Percentiles rank a stretch among this genome's conserved stretches.
These are phyloP conservation scores for Stenurella melanura DNA, from an alignment of 2,888 invertebrate species.

Conservation along the genomic window DNA sequence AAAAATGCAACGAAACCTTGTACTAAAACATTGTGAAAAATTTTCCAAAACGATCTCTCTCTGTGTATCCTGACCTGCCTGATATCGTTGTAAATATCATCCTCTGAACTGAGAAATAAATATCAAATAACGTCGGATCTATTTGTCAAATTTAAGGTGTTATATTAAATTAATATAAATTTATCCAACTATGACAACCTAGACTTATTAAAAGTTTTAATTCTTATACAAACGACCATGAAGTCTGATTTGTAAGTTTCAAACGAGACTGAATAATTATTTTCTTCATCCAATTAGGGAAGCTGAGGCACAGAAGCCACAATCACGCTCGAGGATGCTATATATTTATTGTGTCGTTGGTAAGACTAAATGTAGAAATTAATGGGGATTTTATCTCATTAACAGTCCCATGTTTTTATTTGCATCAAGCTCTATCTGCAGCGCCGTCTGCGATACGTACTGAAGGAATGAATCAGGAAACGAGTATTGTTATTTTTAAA, in stretches of 20 bases:
- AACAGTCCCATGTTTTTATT: slow-evolving; percentile 64
- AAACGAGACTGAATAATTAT: slow-evolving; percentile 64
- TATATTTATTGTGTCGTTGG: slow-evolving; percentile 66
- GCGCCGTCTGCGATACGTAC: slow-evolving; percentile 16
- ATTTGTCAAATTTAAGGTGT: neutral
- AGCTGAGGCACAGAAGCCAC: slow-evolving; percentile 65
- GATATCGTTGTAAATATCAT: too few relatives aligned
- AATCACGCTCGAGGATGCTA: slow-evolving; percentile 66
- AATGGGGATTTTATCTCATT: slow-evolving; percentile 70
- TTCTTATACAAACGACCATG: slow-evolving; percentile 22
- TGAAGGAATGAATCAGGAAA: slow-evolving; percentile 10
- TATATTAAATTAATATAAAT: neutral
- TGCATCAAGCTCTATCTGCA: slow-evolving; percentile 44
- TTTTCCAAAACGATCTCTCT: too few relatives aligned
- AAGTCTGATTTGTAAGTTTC: slow-evolving; percentile 37
- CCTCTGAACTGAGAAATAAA: too few relatives aligned
- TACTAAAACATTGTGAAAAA: too few relatives aligned
- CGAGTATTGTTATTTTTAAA: neutral
- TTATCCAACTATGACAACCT: neutral
- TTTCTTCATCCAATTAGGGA: slow-evolving; percentile 69
- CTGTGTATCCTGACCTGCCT: too few relatives aligned
- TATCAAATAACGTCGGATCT: too few relatives aligned
- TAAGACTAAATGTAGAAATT: slow-evolving; percentile 68
- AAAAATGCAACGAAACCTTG: too few relatives aligned
- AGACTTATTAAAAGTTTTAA: slow-evolving; percentile 22